Evolutionary conservation across 2,888 invertebrate species (phyloP), one percentile per base, ranked within the genome.

Genomic region (Tachina grossa): DNA sequence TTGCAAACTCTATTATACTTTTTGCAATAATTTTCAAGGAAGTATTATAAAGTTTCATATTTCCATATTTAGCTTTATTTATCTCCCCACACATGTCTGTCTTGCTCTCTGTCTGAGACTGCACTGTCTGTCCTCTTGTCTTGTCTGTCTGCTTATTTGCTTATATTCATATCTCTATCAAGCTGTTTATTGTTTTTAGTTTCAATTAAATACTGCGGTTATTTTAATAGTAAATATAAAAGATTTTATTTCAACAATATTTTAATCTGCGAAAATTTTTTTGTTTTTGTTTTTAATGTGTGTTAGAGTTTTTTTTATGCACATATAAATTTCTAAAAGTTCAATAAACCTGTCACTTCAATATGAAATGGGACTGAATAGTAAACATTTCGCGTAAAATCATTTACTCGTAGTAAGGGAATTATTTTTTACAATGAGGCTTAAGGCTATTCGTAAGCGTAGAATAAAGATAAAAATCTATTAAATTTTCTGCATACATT

Each of bases 31-130:
- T 9, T 43, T 55, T 83, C 47, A 55, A 83, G 74, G 74, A 78
- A 83, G 78, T 83, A 59, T 57, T 49, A n/a, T 68, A 45, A 63
- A 69, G 75, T 75, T 79, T 79, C 79, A 71, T 49, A 79, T 79
- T 79, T 75, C 75, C 65, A 51, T 61, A 31, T 31, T 31, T 31
- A 47, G 13, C 6, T 43, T 2, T 51, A 43, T 47, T 77, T 66
- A 76, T 59, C 49, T 45, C 9, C 31, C 31, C 11, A 69, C 31
- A 61, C 10, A 16, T 74, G 53, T 43, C 61, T 61, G 57, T 14
- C 31, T 57, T 14, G 43, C 31, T 14, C 1, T 66, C 41, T 13
- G 31, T 45, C 14, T 6, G 31, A 31, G 31, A 31, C 31, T 31
- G 3, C 31, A 31, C 3, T 31, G 31, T 31, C 31, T 43, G 63